phyloP scores from a whole-genome alignment of 2,113 vertebrate species.

The Saimiri boliviensis region DNA sequence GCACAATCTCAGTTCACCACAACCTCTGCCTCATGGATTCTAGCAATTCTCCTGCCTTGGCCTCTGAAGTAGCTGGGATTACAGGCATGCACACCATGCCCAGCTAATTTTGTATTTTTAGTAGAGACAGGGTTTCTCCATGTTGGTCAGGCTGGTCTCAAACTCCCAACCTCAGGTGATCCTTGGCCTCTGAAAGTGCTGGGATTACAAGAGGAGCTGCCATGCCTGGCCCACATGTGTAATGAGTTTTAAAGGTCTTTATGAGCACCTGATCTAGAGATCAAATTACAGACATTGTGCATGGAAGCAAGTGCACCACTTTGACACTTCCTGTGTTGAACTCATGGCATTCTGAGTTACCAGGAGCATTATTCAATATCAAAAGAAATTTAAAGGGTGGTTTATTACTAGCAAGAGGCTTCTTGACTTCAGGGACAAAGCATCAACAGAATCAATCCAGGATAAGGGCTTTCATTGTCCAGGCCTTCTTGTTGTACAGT shows the following conservation, averaged over 20 bases:
- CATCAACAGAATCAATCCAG: background rate
- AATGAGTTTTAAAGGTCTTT: background rate
- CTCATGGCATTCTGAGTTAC: background rate
- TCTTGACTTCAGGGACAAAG: background rate
- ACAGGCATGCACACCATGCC: too few species aligned
- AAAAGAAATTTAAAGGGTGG: background rate
- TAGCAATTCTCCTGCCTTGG: too few species aligned
- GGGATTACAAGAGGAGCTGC: too few species aligned
- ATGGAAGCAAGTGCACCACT: background rate
- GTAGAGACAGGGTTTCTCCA: too few species aligned
- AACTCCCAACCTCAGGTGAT: too few species aligned
- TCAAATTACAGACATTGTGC: background rate
- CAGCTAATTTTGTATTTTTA: too few species aligned
- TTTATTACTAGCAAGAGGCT: background rate
- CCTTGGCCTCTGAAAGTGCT: too few species aligned
- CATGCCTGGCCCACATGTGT: background rate
- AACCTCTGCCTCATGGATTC: too few species aligned
- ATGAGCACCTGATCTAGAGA: background rate
- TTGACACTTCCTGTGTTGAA: background rate
- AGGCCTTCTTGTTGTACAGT: too few species aligned
- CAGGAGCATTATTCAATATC: background rate
- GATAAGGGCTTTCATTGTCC: background rate
- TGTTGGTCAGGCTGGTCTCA: too few species aligned
- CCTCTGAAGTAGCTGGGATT: too few species aligned
- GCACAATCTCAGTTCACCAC: too few species aligned